Conservation (phyloP, 2,113 vertebrate genomes). For the Cyanistes caeruleus region DNA sequence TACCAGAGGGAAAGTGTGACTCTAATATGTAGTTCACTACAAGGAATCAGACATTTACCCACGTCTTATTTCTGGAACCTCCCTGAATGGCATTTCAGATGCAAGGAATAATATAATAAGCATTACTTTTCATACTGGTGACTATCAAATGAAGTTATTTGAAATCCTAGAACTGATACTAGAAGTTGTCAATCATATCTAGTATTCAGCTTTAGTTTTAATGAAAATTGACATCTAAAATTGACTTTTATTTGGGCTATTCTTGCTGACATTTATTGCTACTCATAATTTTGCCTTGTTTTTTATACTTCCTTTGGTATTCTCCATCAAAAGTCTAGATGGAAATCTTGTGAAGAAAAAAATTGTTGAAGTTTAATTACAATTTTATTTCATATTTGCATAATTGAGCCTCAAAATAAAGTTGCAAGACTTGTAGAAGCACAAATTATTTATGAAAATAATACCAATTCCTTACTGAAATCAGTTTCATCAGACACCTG, state of each 20-base stretch:
- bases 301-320: not conserved
- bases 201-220: not conserved
- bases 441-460: not conserved
- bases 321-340: not conserved
- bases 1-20: not conserved
- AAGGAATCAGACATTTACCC: not conserved
- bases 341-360: not conserved
- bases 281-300: not conserved
- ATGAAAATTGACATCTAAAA: conserved; percentile 18
- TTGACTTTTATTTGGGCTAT: not conserved
- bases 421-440: not conserved
- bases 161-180: not conserved
- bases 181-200: not conserved
- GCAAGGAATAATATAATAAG: not conserved
- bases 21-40: not conserved
- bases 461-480: not conserved
- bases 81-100: not conserved
- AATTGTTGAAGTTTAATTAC: not conserved
- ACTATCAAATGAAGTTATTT: not conserved
- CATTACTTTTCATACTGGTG: not conserved
- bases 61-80: not conserved
- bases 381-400: not conserved
- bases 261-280: not conserved
- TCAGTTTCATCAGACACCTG: not conserved
- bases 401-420: not conserved